A percentile compares a stretch with the other conserved stretches of the same genome.
These are phyloP conservation scores for Flexamia atlantica DNA, from an alignment of 2,888 invertebrate genomes.

Conservation along the genomic window DNA sequence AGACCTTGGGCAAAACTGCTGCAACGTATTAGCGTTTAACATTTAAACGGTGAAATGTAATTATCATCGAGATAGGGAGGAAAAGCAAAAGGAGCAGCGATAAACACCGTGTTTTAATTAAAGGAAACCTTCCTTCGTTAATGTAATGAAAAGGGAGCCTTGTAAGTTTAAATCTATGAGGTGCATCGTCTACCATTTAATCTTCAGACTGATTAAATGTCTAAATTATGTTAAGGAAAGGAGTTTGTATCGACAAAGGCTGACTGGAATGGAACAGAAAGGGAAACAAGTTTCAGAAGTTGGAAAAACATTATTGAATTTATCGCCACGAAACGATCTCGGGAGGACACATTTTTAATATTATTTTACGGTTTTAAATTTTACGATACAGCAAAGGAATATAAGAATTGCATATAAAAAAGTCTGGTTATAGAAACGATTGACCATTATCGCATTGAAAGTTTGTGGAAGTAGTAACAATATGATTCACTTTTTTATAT, in stretches of 20 bases:
- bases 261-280: neutral
- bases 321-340: too few species aligned
- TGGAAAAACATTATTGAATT: too few species aligned
- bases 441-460: too few species aligned
- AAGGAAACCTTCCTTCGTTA: constrained; percentile 37
- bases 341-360: too few species aligned
- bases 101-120: constrained; percentile 38
- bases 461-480: too few species aligned
- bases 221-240: neutral
- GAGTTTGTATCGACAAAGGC: neutral
- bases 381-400: too few species aligned
- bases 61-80: constrained; percentile 29
- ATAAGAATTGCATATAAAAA: too few species aligned
- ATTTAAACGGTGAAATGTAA: neutral
- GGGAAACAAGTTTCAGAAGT: neutral
- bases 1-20: neutral
- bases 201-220: constrained; percentile 26
- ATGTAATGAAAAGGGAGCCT: constrained; percentile 41
- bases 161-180: constrained; percentile 41
- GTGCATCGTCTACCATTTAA: constrained; percentile 24
- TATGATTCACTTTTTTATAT: too few species aligned
- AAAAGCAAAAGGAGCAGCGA: constrained; percentile 9
- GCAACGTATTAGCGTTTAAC: neutral
- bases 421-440: too few species aligned
- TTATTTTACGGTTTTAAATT: too few species aligned